Evolutionary conservation across 2,113 vertebrate species (phyloP), one percentile per base, ranked within the genome.

Genomic region (Channa argus): DNA sequence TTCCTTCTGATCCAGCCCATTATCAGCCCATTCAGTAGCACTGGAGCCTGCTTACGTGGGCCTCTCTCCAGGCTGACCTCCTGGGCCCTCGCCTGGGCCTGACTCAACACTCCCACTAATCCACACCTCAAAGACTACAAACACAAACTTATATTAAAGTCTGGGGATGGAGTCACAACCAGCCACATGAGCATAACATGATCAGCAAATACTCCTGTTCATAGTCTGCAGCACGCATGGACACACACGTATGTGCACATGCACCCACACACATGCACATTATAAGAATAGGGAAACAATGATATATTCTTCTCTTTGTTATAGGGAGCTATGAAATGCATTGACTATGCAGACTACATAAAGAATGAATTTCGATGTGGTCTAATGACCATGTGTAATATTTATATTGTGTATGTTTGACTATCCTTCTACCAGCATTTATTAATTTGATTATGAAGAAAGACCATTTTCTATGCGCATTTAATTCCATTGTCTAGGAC

Each of bases 1-100:
- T 91, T 94, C 90, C 88, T 92, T 85, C 82, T 88, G 85, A 92
- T 93, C 83, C 80, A 79, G 63, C 74, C 88, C 84, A 88, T 92
- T 91, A 92, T 89, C 69, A 64, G 85, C 66, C 91, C 86, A 91
- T 93, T 93, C 90, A 89, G 82, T 80, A 79, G 85, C 83, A 75
- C 79, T 79, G 86, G 83, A 90, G 90, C 86, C 79, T 90, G 90
- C 89, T 84, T 87, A 88, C 83, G 45, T 62, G 86, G 80, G 90
- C 80, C 82, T 86, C 89, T 90, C 85, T 84, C 78, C 5, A 85
- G 67, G 60, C 79, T 86, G 88, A 88, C 88, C 83, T 88, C 45
- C 83, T 78, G 80, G 84, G 80, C 79, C 79, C 65, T 85, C 24
- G 63, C 44, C 81, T 80, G 83, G 80, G 82, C 83, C 75, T 86